Percentiles rank a stretch among this genome's conserved stretches.
Evolutionary conservation across 2,113 vertebrate species (phyloP).

Genomic region (Hypocryptadius cinnamomeus): DNA sequence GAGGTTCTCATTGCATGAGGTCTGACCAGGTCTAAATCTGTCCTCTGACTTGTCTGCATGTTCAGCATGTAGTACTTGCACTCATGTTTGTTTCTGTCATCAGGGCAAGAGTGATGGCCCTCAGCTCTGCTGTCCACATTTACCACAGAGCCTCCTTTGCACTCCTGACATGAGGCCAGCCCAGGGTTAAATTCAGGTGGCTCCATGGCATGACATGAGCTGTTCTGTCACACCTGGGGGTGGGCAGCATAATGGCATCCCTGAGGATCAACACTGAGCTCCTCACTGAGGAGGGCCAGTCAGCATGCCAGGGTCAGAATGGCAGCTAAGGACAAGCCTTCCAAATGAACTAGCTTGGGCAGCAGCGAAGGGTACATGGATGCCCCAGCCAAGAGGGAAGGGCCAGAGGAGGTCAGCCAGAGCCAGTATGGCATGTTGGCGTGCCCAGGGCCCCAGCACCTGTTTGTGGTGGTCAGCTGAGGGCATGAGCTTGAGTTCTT

Average conservation of each 20-base stretch:
- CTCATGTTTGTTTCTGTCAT: not conserved
- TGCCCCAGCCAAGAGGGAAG: not conserved
- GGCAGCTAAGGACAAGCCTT: not conserved
- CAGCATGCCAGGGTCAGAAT: too few species aligned
- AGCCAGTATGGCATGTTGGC: not conserved
- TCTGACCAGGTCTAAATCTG: not conserved
- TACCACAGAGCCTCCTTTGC: not conserved
- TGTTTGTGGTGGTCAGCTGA: accelerated
- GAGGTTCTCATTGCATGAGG: not conserved
- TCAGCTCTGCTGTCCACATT: not conserved
- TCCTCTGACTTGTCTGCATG: not conserved
- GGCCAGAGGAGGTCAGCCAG: not conserved
- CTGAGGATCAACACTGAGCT: not conserved
- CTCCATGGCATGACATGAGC: not conserved
- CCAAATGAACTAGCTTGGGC: accelerated
- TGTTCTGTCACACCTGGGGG: not conserved
- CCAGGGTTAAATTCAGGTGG: not conserved
- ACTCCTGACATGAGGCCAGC: accelerated
- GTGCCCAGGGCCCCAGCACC: not conserved
- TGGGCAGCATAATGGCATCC: not conserved
- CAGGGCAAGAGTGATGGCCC: not conserved
- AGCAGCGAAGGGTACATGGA: not conserved
- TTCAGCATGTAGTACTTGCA: not conserved
- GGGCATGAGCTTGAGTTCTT: not conserved
- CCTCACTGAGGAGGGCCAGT: not conserved